These are phyloP conservation scores for Gulo gulo DNA, from an alignment of 2,113 vertebrate genomes.

Conservation along the genomic window DNA sequence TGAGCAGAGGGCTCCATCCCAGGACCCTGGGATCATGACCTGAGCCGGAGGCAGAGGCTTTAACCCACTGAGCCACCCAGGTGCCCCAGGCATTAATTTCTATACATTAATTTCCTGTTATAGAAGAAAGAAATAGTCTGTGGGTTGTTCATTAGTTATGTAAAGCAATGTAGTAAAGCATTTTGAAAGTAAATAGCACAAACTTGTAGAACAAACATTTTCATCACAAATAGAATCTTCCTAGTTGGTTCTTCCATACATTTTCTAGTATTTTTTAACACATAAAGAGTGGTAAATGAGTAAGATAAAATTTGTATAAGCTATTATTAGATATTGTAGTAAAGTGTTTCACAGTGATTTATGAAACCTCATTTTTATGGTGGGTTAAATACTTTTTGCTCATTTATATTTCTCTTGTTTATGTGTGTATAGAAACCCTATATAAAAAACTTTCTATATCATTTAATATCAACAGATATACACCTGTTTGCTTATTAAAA, in stretches of 20 bases:
- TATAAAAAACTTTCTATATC: background rate
- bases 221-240: background rate
- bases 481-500: background rate
- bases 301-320: background rate
- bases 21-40: too few relatives aligned
- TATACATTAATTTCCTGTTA: background rate
- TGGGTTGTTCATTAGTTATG: background rate
- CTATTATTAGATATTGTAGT: background rate
- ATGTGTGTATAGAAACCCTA: background rate
- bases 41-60: too few relatives aligned
- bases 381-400: background rate
- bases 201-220: background rate
- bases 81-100: background rate
- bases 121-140: background rate
- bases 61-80: too few relatives aligned
- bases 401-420: constrained; percentile 21
- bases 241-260: background rate
- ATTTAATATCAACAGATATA: background rate
- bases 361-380: constrained; percentile 13
- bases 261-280: background rate
- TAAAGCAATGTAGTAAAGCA: background rate
- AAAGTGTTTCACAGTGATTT: background rate
- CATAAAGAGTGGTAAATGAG: background rate
- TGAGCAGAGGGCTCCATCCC: too few relatives aligned
- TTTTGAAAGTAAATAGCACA: background rate